Percentiles rank a stretch among this genome's conserved stretches.
phyloP scores from a whole-genome alignment of 1,140 invertebrate genomes.

The Saccostrea cuccullata region DNA sequence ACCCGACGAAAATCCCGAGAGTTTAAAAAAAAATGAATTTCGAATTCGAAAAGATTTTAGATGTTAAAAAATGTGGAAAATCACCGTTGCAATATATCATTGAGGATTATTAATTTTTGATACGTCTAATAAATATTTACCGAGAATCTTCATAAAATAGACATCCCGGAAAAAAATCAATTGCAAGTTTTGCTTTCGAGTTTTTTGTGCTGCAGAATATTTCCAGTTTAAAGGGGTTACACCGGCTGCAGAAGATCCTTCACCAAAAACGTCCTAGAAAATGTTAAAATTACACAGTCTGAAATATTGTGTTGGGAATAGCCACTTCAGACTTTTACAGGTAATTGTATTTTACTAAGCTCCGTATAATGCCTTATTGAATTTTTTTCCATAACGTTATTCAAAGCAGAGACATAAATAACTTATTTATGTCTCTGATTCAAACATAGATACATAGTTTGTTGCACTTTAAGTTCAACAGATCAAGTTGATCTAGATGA shows the following conservation, averaged over 20 bases:
- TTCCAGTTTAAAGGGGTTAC: background rate
- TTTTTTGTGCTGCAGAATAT: background rate
- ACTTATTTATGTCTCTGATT: too few species aligned
- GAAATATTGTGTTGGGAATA: background rate
- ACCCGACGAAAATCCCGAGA: background rate
- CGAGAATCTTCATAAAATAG: background rate
- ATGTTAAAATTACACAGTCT: conserved; percentile 15
- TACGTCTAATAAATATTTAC: background rate
- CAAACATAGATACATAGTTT: too few species aligned
- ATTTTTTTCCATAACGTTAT: background rate
- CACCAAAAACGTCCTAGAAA: background rate
- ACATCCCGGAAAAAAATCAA: background rate
- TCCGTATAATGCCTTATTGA: background rate
- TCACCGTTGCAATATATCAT: background rate
- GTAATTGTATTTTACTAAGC: background rate
- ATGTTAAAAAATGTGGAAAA: background rate
- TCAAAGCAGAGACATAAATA: too few species aligned
- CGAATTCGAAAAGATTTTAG: background rate
- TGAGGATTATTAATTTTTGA: background rate
- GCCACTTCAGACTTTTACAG: background rate
- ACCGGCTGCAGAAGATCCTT: background rate
- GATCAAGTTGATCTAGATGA: too few species aligned
- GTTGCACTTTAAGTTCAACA: too few species aligned
- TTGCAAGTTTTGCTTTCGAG: background rate
- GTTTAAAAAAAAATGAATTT: background rate